These are phyloP conservation scores for Trematocara macrostoma DNA, from an alignment of 2,113 vertebrate species.

Conservation along the genomic window DNA sequence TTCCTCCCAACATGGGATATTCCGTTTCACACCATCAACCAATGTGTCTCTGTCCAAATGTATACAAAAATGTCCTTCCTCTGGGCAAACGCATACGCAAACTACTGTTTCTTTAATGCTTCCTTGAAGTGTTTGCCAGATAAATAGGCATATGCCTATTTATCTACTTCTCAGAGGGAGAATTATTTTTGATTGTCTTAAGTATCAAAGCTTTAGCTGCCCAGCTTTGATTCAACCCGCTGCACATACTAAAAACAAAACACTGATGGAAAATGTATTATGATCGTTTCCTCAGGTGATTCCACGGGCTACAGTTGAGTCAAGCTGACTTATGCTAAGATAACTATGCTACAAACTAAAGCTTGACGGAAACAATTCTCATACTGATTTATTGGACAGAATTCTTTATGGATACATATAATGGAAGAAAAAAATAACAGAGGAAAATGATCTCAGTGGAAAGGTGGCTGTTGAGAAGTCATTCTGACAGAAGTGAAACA, in stretches of 20 bases:
- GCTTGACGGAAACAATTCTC: not conserved
- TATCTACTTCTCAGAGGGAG: not conserved
- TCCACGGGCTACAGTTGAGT: not conserved
- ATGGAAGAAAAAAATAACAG: not conserved
- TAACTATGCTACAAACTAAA: not conserved
- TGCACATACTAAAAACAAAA: not conserved
- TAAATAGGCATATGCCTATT: not conserved
- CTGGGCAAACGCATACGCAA: not conserved
- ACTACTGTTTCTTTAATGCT: not conserved
- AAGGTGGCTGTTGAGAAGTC: not conserved
- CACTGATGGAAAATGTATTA: not conserved
- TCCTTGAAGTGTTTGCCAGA: not conserved
- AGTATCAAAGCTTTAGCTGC: not conserved
- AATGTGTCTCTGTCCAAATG: not conserved
- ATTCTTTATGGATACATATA: not conserved
- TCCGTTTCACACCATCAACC: not conserved
- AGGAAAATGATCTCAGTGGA: not conserved
- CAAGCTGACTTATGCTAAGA: not conserved
- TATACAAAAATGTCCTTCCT: conserved; percentile 11
- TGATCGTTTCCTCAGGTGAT: not conserved
- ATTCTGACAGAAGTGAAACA: not conserved
- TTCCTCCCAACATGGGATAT: conserved; percentile 31
- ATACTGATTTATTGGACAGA: not conserved
- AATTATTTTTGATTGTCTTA: not conserved
- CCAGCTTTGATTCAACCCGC: not conserved